These are phyloP conservation scores for Theodoxus fluviatilis DNA, from an alignment of 2,888 invertebrate genomes.

Conservation along the genomic window DNA sequence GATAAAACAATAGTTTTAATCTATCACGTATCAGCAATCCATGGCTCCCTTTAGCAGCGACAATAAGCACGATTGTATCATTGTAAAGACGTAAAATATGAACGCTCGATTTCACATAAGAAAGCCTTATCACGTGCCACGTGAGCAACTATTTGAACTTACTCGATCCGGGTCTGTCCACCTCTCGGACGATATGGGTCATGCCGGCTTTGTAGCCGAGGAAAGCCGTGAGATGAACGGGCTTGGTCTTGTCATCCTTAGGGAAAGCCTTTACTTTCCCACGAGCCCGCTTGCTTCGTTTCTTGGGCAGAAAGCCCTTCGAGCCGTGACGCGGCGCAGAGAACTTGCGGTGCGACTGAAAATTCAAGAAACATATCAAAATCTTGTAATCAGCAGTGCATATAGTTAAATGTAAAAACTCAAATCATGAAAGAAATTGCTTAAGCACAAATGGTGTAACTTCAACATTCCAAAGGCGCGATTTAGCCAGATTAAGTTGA, in stretches of 20 bases:
- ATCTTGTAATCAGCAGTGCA: too few species aligned
- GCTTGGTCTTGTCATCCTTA: conserved; percentile 94
- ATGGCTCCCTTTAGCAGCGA: too few species aligned
- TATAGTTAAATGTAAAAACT: too few species aligned
- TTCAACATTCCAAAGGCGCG: too few species aligned
- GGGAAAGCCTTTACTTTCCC: conserved; percentile 99
- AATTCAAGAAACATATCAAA: conserved; percentile 26
- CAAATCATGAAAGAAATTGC: too few species aligned
- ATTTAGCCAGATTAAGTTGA: too few species aligned
- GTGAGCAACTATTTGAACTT: conserved; percentile 68
- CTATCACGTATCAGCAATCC: too few species aligned
- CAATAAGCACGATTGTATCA: not conserved
- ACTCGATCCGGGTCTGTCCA: conserved; percentile 98
- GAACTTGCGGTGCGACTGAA: conserved; percentile 99
- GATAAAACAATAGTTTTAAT: not conserved
- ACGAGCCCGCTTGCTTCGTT: conserved; percentile 92
- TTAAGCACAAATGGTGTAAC: too few species aligned
- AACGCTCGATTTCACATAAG: too few species aligned
- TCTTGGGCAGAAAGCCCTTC: conserved; percentile 99
- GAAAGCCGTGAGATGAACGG: conserved; percentile 96
- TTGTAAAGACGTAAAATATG: not conserved
- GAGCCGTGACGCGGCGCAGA: conserved; percentile 99
- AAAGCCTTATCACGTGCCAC: not conserved
- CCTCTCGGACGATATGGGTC: conserved; percentile 99
- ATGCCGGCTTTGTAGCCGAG: conserved; percentile 99